Conservation (phyloP, 2,113 vertebrate species). For the Camelus dromedarius region DNA sequence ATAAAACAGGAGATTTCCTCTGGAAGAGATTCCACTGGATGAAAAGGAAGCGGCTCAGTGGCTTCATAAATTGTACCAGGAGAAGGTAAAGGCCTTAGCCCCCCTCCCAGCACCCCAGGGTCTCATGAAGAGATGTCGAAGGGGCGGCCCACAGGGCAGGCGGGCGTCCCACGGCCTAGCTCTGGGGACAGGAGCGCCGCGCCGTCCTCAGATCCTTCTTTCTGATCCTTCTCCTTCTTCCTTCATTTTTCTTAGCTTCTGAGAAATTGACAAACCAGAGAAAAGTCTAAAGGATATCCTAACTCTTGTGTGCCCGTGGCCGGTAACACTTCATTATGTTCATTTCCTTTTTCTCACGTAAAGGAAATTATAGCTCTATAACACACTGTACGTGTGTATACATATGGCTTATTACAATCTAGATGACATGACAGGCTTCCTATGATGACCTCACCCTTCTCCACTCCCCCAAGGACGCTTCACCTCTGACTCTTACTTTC, state of each 20-base stretch:
- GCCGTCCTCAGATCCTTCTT: rapidly evolving
- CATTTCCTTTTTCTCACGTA: neutral
- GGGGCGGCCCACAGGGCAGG: neutral
- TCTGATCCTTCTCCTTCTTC: rapidly evolving
- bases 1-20: slow-evolving; percentile 92
- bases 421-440: rapidly evolving
- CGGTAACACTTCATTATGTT: neutral
- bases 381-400: neutral
- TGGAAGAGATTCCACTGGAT: slow-evolving; percentile 95
- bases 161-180: rapidly evolving
- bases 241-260: neutral
- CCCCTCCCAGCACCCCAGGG: neutral
- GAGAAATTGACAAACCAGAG: neutral
- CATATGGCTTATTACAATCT: rapidly evolving
- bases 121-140: rapidly evolving
- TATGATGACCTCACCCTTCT: too few species aligned
- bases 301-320: rapidly evolving
- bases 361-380: neutral
- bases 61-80: slow-evolving; percentile 99
- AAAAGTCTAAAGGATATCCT: neutral
- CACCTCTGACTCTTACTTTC: neutral
- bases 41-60: slow-evolving; percentile 95
- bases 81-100: slow-evolving; percentile 90
- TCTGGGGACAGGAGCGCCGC: rapidly evolving
- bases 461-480: too few species aligned